Evolutionary conservation across 2,888 invertebrate species (phyloP), one percentile per base, ranked within the genome.

Genomic region (Ochropleura plecta): DNA sequence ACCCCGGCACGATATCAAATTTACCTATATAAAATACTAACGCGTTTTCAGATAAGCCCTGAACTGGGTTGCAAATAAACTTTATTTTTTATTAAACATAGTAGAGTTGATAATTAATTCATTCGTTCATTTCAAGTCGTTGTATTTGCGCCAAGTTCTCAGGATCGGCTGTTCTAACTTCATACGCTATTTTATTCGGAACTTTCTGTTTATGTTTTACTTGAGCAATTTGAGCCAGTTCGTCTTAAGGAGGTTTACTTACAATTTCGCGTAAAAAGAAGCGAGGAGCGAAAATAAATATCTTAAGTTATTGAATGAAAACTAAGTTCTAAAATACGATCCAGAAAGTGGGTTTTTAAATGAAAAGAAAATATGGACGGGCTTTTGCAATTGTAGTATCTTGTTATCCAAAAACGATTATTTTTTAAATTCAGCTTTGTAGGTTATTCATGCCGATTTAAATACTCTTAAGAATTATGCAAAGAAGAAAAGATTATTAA

Each of bases 181-280:
- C 86, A 91, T 90, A 88, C 90, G 89, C 92, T 90, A 91, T 92
- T 93, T 88, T 92, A 91, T 91, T 90, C 80, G 71, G 86, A 91
- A 92, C 88, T 93, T 93, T 89, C 86, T 94, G 90, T 94, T 94
- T 93, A 92, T 91, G 86, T 93, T 94, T 88, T 90, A 91, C 88
- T 90, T 83, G 83, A 92, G 91, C 90, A 92, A 91, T 91, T 91
- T 90, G 86, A 89, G 88, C 87, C 77, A 77, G 85, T 89, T 90
- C 90, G 83, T 89, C 89, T 79, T 89, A 82, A 90, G 90, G 90
- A 92, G 92, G 91, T 94, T 94, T 94, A 92, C 92, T 93, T 93
- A 92, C 91, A 90, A 92, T 92, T 91, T 92, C 76, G 83, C 84
- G 84, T 85, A 83, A 90, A 89, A 91, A 92, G 88, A 90, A 79